Conservation (phyloP, 2,113 vertebrate species). For the Sula dactylatra region DNA sequence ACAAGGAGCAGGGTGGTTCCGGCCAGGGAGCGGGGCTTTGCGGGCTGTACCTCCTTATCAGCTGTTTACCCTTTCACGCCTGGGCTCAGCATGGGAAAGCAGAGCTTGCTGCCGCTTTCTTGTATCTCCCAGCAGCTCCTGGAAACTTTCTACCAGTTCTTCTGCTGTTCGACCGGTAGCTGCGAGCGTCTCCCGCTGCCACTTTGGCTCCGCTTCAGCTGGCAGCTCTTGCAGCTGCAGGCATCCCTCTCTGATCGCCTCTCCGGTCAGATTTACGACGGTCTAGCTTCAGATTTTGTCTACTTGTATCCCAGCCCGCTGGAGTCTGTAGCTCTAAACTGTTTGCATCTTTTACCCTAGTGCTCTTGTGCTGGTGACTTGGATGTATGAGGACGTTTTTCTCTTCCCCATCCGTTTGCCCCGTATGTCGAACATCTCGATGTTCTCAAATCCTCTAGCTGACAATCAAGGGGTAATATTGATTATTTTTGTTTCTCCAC, state of each 20-base stretch:
- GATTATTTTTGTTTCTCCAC: rapidly evolving
- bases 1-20: no score
- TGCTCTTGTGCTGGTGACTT: rapidly evolving
- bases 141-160: not conserved
- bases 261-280: rapidly evolving
- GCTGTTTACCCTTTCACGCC: not conserved
- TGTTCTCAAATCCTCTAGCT: not conserved
- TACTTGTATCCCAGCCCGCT: not conserved
- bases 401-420: not conserved
- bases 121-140: not conserved
- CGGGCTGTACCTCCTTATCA: not conserved
- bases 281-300: not conserved
- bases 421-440: rapidly evolving
- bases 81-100: not conserved
- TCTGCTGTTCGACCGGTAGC: not conserved
- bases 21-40: not conserved
- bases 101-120: not conserved
- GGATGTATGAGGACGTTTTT: not conserved
- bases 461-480: not conserved
- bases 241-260: not conserved
- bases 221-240: not conserved
- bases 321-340: not conserved
- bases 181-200: not conserved
- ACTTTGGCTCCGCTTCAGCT: conserved; percentile 2
- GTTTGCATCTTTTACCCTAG: rapidly evolving